Conservation (phyloP, 2,888 invertebrate species). For the Leptopterna dolabrata region DNA sequence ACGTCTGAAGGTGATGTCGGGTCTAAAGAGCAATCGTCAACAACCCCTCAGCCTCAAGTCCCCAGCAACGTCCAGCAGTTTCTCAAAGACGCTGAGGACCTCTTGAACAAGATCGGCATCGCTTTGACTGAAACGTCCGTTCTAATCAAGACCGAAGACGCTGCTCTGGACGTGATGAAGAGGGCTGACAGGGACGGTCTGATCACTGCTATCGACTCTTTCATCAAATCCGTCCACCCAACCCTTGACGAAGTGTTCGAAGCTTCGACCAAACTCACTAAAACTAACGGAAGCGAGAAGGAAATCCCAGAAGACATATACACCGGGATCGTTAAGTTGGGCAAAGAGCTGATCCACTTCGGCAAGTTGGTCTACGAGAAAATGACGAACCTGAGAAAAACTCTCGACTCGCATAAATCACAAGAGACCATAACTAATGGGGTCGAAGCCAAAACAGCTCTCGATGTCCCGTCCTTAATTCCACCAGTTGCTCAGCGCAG, state of each 20-base stretch:
- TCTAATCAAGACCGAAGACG: constrained; percentile 21
- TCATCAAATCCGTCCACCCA: not conserved
- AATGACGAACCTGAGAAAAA: not conserved
- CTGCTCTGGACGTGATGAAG: not conserved
- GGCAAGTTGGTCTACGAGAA: constrained; percentile 6
- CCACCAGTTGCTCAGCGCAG: not conserved
- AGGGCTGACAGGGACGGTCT: not conserved
- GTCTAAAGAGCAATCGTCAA: not conserved
- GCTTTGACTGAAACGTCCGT: not conserved
- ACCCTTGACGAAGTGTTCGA: not conserved
- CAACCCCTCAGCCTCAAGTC: not conserved
- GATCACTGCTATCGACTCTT: not conserved
- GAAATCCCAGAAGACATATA: not conserved
- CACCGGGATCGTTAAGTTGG: not conserved
- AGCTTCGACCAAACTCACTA: constrained; percentile 6
- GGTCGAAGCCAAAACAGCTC: not conserved
- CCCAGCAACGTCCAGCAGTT: not conserved
- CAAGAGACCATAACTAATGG: not conserved
- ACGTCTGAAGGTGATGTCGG: not conserved
- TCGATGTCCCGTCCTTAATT: not conserved
- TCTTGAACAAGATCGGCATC: not conserved
- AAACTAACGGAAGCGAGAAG: constrained; percentile 10
- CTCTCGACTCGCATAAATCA: not conserved
- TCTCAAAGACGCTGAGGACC: not conserved
- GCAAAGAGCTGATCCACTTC: not conserved